Evolutionary conservation across 2,797 vertebrate species (phyloP).

Genomic region (Anguilla pacifica): DNA sequence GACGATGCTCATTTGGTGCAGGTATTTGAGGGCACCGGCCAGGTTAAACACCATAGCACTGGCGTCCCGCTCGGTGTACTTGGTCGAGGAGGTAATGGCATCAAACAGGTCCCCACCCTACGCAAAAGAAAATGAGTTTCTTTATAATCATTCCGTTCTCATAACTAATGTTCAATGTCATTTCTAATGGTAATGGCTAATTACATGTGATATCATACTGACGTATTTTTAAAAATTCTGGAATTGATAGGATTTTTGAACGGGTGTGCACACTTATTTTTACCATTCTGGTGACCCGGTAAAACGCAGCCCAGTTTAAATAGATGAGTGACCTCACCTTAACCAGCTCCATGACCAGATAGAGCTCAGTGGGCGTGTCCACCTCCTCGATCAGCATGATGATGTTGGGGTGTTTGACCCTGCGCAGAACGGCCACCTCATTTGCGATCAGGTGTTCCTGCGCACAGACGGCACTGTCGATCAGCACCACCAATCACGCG

Average conservation of each 20-base stretch:
- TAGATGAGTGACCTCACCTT: slow-evolving; percentile 66
- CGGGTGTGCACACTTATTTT: background rate
- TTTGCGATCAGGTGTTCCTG: slow-evolving; percentile 98
- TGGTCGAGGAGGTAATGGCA: slow-evolving; percentile 96
- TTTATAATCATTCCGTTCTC: background rate
- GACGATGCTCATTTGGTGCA: slow-evolving; percentile 92
- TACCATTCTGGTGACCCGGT: background rate
- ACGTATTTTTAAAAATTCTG: background rate
- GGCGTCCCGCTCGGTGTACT: slow-evolving; percentile 93
- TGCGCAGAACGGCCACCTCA: slow-evolving; percentile 89
- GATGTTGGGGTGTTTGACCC: slow-evolving; percentile 93
- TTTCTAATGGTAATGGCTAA: background rate
- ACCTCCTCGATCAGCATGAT: slow-evolving; percentile 97
- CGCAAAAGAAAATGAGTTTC: background rate
- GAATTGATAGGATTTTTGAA: background rate
- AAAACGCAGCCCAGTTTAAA: background rate
- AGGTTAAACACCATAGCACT: slow-evolving; percentile 98
- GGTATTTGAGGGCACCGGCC: slow-evolving; percentile 88
- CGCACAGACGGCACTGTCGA: slow-evolving; percentile 12
- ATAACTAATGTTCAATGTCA: background rate
- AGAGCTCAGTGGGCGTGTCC: slow-evolving; percentile 89
- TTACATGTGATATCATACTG: background rate
- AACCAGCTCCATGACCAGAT: slow-evolving; percentile 94
- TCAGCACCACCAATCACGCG: slow-evolving; percentile 15
- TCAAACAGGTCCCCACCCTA: slow-evolving; percentile 97